phyloP scores from a whole-genome alignment of 2,888 invertebrate species.

The Scaptomyza cyrtandrae region DNA sequence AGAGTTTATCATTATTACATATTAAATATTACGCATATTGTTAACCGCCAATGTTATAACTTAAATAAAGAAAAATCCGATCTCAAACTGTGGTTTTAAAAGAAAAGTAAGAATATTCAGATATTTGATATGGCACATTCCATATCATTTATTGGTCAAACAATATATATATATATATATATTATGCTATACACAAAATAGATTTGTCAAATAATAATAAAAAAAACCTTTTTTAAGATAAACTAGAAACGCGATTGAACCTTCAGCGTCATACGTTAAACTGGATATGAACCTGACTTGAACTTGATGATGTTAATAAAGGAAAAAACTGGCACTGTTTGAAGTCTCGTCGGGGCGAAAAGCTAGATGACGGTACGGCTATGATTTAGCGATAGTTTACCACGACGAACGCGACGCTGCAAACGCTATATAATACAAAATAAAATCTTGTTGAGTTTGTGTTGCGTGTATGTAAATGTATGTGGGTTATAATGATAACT shows the following conservation, averaged over 20 bases:
- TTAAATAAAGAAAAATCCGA: constrained; percentile 47
- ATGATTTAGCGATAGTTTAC: constrained; percentile 82
- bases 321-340: constrained; percentile 7
- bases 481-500: constrained; percentile 5
- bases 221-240: not conserved
- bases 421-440: constrained; percentile 74
- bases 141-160: constrained; percentile 31
- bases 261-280: constrained; percentile 5
- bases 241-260: constrained; percentile 3
- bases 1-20: constrained; percentile 40
- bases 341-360: not conserved
- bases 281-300: not conserved
- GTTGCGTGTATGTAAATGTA: no score
- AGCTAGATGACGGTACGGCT: constrained; percentile 82
- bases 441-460: not conserved
- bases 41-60: constrained; percentile 70
- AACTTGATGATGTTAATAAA: not conserved
- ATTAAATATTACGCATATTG: constrained; percentile 61
- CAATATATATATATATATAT: constrained; percentile 1
- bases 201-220: not conserved
- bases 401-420: constrained; percentile 81
- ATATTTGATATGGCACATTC: constrained; percentile 1
- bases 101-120: no score
- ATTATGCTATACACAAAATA: constrained; percentile 9
- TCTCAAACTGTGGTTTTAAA: no score